Percentiles rank a stretch among this genome's conserved stretches.
phyloP scores from a whole-genome alignment of 2,113 vertebrate genomes.

The western clawed frog (Xenopus tropicalis) region DNA sequence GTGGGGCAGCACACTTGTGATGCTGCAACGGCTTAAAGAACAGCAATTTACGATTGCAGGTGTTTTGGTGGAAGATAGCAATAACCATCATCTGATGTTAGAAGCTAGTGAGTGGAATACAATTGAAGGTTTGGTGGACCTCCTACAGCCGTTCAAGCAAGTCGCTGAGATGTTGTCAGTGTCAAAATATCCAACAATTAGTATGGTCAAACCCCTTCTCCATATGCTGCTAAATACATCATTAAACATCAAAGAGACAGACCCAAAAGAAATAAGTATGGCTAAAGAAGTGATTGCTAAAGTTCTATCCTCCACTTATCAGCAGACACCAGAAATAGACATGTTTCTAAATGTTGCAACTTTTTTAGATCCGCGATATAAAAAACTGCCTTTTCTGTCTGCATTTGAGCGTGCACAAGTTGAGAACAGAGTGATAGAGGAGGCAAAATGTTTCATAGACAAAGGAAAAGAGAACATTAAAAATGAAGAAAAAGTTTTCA shows the following conservation, averaged over 20 bases:
- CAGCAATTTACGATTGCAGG: constrained; percentile 70
- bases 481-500: constrained; percentile 54
- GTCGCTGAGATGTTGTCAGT: constrained; percentile 75
- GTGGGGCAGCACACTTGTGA: constrained; percentile 75
- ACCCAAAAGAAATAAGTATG: constrained; percentile 75
- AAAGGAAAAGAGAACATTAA: constrained; percentile 59
- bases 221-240: constrained; percentile 79
- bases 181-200: constrained; percentile 72
- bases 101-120: constrained; percentile 73
- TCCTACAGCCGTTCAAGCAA: constrained; percentile 77
- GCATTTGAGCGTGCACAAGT: constrained; percentile 75
- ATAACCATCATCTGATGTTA: constrained; percentile 73
- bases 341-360: constrained; percentile 82
- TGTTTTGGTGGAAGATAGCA: constrained; percentile 69
- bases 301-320: constrained; percentile 71
- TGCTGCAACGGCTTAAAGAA: constrained; percentile 75
- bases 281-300: constrained; percentile 78
- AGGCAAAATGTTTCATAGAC: constrained; percentile 74
- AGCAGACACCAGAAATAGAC: constrained; percentile 73
- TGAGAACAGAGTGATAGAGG: constrained; percentile 73
- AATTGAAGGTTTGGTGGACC: constrained; percentile 69
- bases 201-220: constrained; percentile 81
- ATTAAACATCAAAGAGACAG: constrained; percentile 68
- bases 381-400: constrained; percentile 81
- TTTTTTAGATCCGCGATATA: constrained; percentile 84